These are phyloP conservation scores for Hylyphantes graminicola DNA, from an alignment of 1,140 invertebrate genomes.

Conservation along the genomic window DNA sequence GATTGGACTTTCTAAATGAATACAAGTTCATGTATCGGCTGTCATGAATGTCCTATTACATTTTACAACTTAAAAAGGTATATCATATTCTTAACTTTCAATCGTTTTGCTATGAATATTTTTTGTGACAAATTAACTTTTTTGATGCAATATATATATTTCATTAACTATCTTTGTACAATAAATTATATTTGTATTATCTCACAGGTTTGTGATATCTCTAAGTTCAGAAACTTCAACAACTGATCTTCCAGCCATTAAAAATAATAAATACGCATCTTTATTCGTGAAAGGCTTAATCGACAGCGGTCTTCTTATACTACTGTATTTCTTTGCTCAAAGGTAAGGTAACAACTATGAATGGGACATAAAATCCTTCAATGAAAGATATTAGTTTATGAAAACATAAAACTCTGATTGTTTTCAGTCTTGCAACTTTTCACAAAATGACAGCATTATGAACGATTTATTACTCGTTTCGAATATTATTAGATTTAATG, in stretches of 20 bases:
- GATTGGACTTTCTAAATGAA: too few relatives aligned
- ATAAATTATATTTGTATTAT: background rate
- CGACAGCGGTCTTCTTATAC: slow-evolving; percentile 45
- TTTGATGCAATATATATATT: background rate
- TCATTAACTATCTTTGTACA: background rate
- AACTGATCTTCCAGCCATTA: slow-evolving; percentile 38
- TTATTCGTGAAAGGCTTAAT: slow-evolving; percentile 49
- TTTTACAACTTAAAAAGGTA: too few relatives aligned
- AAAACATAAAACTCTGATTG: too few relatives aligned
- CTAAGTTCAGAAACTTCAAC: slow-evolving; percentile 28
- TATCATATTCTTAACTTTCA: background rate
- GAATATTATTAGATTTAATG: too few relatives aligned
- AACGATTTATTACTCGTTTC: too few relatives aligned
- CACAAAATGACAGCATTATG: too few relatives aligned
- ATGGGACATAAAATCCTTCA: too few relatives aligned
- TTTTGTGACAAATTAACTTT: too few relatives aligned
- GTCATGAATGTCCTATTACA: too few relatives aligned
- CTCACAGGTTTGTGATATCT: slow-evolving; percentile 38
- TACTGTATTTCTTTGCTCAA: slow-evolving; percentile 47
- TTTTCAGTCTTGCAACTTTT: too few relatives aligned
- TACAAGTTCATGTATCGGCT: too few relatives aligned
- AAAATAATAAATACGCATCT: slow-evolving; percentile 34
- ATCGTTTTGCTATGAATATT: background rate
- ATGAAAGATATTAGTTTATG: too few relatives aligned
- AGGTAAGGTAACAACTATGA: slow-evolving; percentile 10